Conservation (phyloP, 2,113 vertebrate genomes). For the Astatoreochromis straeleni region DNA sequence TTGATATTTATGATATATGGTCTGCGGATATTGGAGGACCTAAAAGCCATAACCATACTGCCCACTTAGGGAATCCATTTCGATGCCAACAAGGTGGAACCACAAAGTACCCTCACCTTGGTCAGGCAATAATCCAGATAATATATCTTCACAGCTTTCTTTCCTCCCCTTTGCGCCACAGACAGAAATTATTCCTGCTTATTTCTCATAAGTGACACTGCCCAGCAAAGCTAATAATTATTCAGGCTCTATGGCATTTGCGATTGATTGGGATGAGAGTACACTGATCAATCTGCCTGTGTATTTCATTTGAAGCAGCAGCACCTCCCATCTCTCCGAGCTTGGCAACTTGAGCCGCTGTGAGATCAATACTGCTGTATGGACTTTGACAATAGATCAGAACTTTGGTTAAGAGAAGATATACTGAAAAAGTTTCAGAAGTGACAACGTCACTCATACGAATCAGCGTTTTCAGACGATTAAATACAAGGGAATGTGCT, state of each 20-base stretch:
- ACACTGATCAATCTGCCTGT: slow-evolving; percentile 84
- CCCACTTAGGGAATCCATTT: slow-evolving; percentile 43
- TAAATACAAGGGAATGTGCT: slow-evolving; percentile 2
- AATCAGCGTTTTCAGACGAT: not conserved
- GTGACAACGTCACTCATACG: not conserved
- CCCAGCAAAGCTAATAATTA: slow-evolving; percentile 70
- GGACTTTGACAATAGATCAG: slow-evolving; percentile 34
- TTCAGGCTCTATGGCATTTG: slow-evolving; percentile 58
- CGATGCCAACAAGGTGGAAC: slow-evolving; percentile 56
- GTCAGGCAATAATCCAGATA: slow-evolving; percentile 50
- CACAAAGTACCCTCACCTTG: slow-evolving; percentile 53
- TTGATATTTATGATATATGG: slow-evolving; percentile 21
- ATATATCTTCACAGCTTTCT: slow-evolving; percentile 62
- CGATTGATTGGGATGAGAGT: slow-evolving; percentile 69
- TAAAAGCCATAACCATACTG: slow-evolving; percentile 30
- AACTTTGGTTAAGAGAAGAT: slow-evolving; percentile 32
- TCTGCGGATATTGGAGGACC: slow-evolving; percentile 23
- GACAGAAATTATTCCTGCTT: slow-evolving; percentile 62
- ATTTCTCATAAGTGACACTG: slow-evolving; percentile 71
- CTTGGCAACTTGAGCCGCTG: slow-evolving; percentile 27
- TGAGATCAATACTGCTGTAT: slow-evolving; percentile 49
- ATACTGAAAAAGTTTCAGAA: not conserved
- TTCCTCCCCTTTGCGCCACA: slow-evolving; percentile 53
- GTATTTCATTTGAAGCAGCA: slow-evolving; percentile 83
- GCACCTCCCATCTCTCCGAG: slow-evolving; percentile 71